phyloP scores from a whole-genome alignment of 1,140 invertebrate species.

The Anadara kagoshimensis region DNA sequence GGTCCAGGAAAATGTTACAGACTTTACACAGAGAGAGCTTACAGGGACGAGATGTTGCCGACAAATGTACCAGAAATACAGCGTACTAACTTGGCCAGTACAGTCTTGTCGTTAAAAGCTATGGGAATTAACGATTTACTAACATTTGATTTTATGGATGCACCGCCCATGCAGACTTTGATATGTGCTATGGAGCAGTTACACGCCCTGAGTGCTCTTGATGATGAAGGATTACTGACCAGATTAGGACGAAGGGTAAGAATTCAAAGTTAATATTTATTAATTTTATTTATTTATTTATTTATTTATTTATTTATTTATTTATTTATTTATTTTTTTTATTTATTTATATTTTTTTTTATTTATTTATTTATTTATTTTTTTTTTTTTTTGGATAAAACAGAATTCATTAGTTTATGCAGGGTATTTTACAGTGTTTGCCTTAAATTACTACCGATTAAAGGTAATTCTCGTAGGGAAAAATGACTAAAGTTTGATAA shows the following conservation, averaged over 20 bases:
- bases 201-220: slow-evolving; percentile 96
- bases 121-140: slow-evolving; percentile 99
- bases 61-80: slow-evolving; percentile 99
- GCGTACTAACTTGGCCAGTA: slow-evolving; percentile 97
- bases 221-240: slow-evolving; percentile 97
- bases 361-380: no score
- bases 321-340: no score
- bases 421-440: no score
- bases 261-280: not conserved
- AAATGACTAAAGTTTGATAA: no score
- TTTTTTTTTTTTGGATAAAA: no score
- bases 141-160: slow-evolving; percentile 99
- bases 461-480: no score
- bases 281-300: no score
- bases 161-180: slow-evolving; percentile 92
- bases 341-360: no score
- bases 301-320: no score
- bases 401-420: no score
- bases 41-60: slow-evolving; percentile 98
- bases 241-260: slow-evolving; percentile 89
- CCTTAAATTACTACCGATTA: no score
- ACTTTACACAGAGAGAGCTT: slow-evolving; percentile 98
- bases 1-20: slow-evolving; percentile 98
- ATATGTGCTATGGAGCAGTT: slow-evolving; percentile 98
- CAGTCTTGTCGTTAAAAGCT: slow-evolving; percentile 95